Evolutionary conservation across 2,888 invertebrate genomes (phyloP), one percentile per base, ranked within the genome.

Genomic region (Aplocera efformata): DNA sequence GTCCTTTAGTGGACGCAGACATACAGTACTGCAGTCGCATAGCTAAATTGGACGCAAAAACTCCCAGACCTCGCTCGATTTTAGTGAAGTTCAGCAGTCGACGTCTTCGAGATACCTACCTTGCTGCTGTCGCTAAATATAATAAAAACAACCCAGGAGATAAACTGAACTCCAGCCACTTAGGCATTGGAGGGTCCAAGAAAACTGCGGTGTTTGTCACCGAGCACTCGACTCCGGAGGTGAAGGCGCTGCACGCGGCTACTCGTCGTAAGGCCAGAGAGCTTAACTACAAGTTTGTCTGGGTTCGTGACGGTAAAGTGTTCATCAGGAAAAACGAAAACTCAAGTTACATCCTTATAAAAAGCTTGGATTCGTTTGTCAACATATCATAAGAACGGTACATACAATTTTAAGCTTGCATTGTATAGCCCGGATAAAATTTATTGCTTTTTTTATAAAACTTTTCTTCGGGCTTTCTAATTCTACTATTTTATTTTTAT

Each of bases 261-360:
- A 8, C 24, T 5, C 24, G 24, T 6, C 7, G 7, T n/a, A 24
- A 24, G n/a, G 24, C 24, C 3, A 48, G 38, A 20, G 38, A 35
- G 8, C 26, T 38, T 2, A 31, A 22, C 1, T 48, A 37, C 21
- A 40, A 36, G 8, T 48, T 25, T 11, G 30, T 36, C 1, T 48
- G 48, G 48, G 48, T 48, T 1, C 39, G 48, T 6, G 33, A 44
- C 9, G 41, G 44, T 1, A 23, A 32, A 10, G 38, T 49, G 7
- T 48, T 48, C 13, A 29, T 41, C 13, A 33, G 41, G n/a, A 44
- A 44, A 33, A 20, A 24, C 3, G 42, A 39, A 10, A 10, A 29
- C 7, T 26, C 41, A 3, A 24, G 20, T 20, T 20, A 34, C 7
- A 25, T 34, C 13, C 9, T 32, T n/a, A 8, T 43, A 1, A 33